Evolutionary conservation across 2,113 vertebrate species (phyloP), one percentile per base, ranked within the genome.

Genomic region (Bufo bufo): DNA sequence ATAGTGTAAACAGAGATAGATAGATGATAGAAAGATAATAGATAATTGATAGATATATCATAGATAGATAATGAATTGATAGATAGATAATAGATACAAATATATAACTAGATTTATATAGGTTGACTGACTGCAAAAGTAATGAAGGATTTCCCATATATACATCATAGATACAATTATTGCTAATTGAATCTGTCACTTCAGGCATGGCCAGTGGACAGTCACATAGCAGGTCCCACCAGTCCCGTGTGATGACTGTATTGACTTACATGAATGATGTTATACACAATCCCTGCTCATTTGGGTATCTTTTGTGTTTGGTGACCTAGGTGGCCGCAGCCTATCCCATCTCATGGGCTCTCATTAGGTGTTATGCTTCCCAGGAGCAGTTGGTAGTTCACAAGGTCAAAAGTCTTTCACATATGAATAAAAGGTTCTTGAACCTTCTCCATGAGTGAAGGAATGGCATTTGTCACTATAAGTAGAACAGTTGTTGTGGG

Each of bases 361-460:
- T 88, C 81, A 77, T 88, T 88, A 88, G 87, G 72, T 81, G 19
- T 87, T 87, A 81, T 88, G 49, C 58, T 66, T 88, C 87, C 59
- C 72, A 56, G 87, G 87, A 88, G 81, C 81, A 83, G 71, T 84
- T 77, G 71, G 80, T 66, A 66, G 87, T 84, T 88, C 87, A 88
- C 71, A 84, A 88, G 87, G 87, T 88, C 87, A 88, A 88, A 88
- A 77, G 80, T 88, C 87, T 88, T 84, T 82, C 87, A 84, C 71
- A 84, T 69, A 84, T 88, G 81, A 84, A 88, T 88, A 69, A 75
- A 77, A 84, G 87, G 81, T 77, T 78, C 87, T 88, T 88, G 87
- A 88, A 88, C 59, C 71, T 77, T 84, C 8, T 77, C 59, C 87
- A 77, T 61, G 43, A 84, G 81, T 88, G 80, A 77, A 88, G 87